Evolutionary conservation across 2,888 invertebrate species (phyloP), one percentile per base, ranked within the genome.

Genomic region (Yponomeuta cagnagella): DNA sequence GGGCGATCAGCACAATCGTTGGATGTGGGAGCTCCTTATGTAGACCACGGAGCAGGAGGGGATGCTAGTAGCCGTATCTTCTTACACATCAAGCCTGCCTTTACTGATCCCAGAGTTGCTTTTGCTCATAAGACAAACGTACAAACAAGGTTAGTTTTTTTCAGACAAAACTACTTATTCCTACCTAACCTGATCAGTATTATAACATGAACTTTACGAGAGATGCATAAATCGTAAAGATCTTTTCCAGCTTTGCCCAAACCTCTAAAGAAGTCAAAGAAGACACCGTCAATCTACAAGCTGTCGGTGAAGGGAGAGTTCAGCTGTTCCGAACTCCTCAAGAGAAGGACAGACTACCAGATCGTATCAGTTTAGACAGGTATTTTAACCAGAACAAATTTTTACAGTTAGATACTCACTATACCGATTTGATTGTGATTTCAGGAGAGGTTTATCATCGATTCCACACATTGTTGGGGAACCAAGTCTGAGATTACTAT

Each of bases 341-440:
- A 81, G 97, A 97, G 81, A 95, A 96, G 83, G 96, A 96, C 79
- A 95, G 95, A 79, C 94, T 96, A 82, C 97, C 97, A 15, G 98
- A 98, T 85, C 94, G 97, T 79, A 96, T 98, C 79, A 97, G 96
- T 80, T 93, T 98, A 71, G 98, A 98, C 86, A 94, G 95, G 94
- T 94, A 43, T 5, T 43, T 43, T 8, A 82, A n/a, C 65, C 52
- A n/a, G 8, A 23, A n/a, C 3, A 15, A 12, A 58, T 43, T 0
- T 43, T 43, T 43, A 43, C 43, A 43, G 43, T 43, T 43, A 8
- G 8, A 8, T 43, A 43, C 5, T 8, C 8, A 43, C 0, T 43
- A 43, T 6, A 8, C 8, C 43, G 5, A 43, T 43, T 43, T 43
- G 43, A 5, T 31, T 64, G 8, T 64, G n/a, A 33, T 86, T 85